These are phyloP conservation scores for Athene noctua DNA, from an alignment of 2,113 vertebrate species.

Conservation along the genomic window DNA sequence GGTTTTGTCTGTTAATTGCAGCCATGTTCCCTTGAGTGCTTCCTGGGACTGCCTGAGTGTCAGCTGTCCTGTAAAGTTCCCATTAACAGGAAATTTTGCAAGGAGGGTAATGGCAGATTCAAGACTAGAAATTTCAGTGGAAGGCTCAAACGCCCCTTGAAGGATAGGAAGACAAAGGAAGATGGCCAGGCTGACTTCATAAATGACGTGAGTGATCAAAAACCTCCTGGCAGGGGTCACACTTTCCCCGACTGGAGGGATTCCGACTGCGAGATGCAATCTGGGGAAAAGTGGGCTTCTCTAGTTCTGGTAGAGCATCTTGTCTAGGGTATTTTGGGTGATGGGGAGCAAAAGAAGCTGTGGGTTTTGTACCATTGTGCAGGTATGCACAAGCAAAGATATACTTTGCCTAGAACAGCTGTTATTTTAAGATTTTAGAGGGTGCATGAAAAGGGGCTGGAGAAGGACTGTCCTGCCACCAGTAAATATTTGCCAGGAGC, in stretches of 20 bases:
- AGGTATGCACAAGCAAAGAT: background rate
- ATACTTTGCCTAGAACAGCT: background rate
- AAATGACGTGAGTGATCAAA: background rate
- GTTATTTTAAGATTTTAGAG: background rate
- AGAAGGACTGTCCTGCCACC: rapidly evolving
- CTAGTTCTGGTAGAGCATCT: background rate
- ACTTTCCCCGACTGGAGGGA: background rate
- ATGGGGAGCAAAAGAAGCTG: background rate
- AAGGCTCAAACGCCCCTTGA: background rate
- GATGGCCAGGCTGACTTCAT: background rate
- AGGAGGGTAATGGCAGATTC: background rate
- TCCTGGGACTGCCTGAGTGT: background rate
- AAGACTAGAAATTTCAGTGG: background rate
- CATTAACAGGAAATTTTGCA: background rate
- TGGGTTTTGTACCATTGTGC: background rate
- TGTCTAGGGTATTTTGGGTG: background rate
- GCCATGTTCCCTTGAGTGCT: background rate
- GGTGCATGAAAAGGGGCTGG: background rate
- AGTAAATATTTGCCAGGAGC: background rate
- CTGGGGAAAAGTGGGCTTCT: background rate
- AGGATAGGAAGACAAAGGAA: background rate
- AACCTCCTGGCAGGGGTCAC: background rate
- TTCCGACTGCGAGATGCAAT: background rate
- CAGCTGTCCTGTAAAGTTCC: background rate
- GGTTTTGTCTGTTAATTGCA: background rate